Evolutionary conservation across 2,113 vertebrate species (phyloP), one percentile per base, ranked within the genome.

Genomic region (Poeciliopsis prolifica): DNA sequence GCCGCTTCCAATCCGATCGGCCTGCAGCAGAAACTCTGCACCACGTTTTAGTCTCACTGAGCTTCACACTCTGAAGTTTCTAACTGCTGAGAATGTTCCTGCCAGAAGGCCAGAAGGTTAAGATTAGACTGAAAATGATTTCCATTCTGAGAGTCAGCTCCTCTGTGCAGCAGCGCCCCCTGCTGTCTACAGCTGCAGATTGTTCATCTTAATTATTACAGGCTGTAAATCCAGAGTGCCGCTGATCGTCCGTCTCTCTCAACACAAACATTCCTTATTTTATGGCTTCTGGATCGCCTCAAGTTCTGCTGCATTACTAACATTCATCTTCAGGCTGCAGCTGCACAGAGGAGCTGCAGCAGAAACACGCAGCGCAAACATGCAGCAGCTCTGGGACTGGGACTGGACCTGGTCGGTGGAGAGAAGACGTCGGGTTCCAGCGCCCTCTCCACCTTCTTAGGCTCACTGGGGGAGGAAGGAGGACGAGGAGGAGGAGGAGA

Each of bases 351-450:
- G 44, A 48, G 44, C 51, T 58, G 22, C 19, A n/a, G 61, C 61
- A 19, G 29, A 63, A 65, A 11, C 3, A 3, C 28, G 9, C 72
- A 68, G 73, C 58, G 74, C 81, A 80, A 83, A 40, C 91, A 92
- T 91, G 89, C 90, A 80, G 89, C 90, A 79, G 2, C 22, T 8
- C 3, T 4, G 61, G 9, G 63, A 84, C 3, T 4, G 61, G 9
- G 63, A 84, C 78, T 86, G 75, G 90, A 95, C 94, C 94, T 95
- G 92, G 60, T 84, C 0, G 87, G 87, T 77, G 91, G 91, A 80
- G 90, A 92, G 89, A 95, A 95, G 90, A 95, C 94, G 61, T 95
- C 94, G 1, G 93, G 88, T 51, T 95, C 93, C 58, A 91, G 83
- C n/a, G 81, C 22, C 81, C 88, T 91, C 85, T 87, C 91, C 87